Percentiles rank a stretch among this genome's conserved stretches.
Evolutionary conservation across 2,797 vertebrate genomes (phyloP).

Genomic region (Lerista edwardsae): DNA sequence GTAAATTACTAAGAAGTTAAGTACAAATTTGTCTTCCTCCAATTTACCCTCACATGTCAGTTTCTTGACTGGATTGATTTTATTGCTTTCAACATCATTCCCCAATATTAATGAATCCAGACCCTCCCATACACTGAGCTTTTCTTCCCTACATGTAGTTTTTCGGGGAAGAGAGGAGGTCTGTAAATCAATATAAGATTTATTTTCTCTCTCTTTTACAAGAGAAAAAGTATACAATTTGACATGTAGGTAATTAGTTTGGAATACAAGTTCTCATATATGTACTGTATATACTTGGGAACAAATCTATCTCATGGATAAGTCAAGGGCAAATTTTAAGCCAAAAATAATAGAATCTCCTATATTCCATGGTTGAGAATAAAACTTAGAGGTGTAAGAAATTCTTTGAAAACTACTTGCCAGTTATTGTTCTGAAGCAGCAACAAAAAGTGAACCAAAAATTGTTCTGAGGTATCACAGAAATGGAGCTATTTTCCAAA

Average conservation of each 20-base stretch:
- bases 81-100: conserved; percentile 6
- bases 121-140: not conserved
- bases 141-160: not conserved
- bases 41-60: not conserved
- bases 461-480: too few relatives aligned
- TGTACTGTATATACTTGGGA: too few relatives aligned
- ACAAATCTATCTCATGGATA: too few relatives aligned
- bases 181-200: not conserved
- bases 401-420: too few relatives aligned
- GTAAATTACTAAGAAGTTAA: conserved; percentile 11
- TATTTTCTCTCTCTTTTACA: not conserved
- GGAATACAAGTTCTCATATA: rapidly evolving
- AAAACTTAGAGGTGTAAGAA: too few relatives aligned
- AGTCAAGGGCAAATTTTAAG: too few relatives aligned
- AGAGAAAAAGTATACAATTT: not conserved
- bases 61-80: conserved; percentile 30
- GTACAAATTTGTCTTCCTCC: not conserved
- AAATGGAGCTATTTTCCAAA: too few relatives aligned
- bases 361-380: too few relatives aligned
- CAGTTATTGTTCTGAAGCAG: too few relatives aligned
- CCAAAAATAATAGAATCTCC: too few relatives aligned
- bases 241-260: not conserved
- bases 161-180: not conserved
- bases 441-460: too few relatives aligned
- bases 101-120: conserved; percentile 10